These are phyloP conservation scores for Pollenia amentaria DNA, from an alignment of 2,888 invertebrate genomes.

Conservation along the genomic window DNA sequence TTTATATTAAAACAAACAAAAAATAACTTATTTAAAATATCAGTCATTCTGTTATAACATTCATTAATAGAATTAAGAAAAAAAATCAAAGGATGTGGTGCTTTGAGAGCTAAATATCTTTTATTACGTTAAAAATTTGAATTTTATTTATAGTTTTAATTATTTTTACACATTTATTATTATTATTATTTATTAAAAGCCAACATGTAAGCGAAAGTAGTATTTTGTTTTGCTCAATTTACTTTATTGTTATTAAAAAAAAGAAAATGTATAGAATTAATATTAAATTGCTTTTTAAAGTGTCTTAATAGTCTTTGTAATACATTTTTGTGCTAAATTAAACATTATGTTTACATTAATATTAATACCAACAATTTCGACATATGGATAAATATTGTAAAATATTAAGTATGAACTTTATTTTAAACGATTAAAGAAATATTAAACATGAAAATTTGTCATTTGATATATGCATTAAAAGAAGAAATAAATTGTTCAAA, in stretches of 20 bases:
- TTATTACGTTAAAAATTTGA: constrained; percentile 58
- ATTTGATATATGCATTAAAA: constrained; percentile 28
- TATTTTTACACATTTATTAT: constrained; percentile 26
- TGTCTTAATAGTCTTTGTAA: constrained; percentile 24
- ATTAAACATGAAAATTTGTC: neutral
- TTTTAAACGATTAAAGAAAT: constrained; percentile 17
- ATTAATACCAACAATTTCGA: neutral
- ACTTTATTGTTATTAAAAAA: constrained; percentile 29
- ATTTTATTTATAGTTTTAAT: constrained; percentile 39
- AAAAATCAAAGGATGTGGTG: constrained; percentile 52
- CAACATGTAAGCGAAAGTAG: constrained; percentile 30
- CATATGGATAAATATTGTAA: constrained; percentile 51
- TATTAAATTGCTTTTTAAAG: constrained; percentile 23
- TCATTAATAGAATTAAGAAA: constrained; percentile 52
- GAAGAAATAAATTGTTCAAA: neutral
- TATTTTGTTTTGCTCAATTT: constrained; percentile 59
- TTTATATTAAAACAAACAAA: constrained; percentile 60
- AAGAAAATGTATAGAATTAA: constrained; percentile 34
- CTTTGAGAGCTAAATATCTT: constrained; percentile 62
- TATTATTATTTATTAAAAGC: constrained; percentile 67
- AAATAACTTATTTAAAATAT: constrained; percentile 49
- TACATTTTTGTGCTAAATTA: constrained; percentile 1
- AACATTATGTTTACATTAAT: constrained; percentile 9
- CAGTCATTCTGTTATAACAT: constrained; percentile 71
- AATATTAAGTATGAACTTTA: constrained; percentile 2